Base-by-base conservation (phyloP, 2,113 vertebrate species). In the Myxocyprinus asiaticus region DNA sequence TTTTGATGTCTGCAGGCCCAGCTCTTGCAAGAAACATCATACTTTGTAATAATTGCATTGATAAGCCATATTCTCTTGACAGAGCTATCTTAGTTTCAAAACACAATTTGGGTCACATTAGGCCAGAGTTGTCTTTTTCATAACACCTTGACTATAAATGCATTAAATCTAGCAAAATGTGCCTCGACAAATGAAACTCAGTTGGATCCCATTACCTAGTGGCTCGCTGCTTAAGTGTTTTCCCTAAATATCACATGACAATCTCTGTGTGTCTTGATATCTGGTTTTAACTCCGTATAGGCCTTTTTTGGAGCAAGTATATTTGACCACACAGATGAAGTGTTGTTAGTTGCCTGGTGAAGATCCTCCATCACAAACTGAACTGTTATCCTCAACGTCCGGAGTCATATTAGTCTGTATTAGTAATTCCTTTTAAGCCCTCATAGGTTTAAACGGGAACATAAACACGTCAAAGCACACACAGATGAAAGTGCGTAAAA, bases 141-240 rank as follows among this genome's bases (percentile, higher is more conserved):
- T 66, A 72, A 56, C n/a, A 58, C 64, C 44, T 63, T 33, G 42
- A 63, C 50, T n/a, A 58, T 63, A n/a, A 64, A 48, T 47, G 47
- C 63, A 48, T 61, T 75, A 80, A 51, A 12, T 82, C 61, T 64
- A 50, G 68, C 76, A 81, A 42, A 11, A 33, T 43, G 42, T 56
- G 45, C 58, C 50, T 50, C 48, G 50, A 51, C 59, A 81, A 83
- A 83, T 51, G 7, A 73, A 65, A 50, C 58, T 70, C 48, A 43
- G 56, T 84, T 70, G 71, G 22, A 73, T 84, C 70, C 67, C 59
- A 76, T 67, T 84, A 77, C 77, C 4, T 62, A 10, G 53, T 58
- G 56, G 50, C 11, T 61, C n/a, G 14, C 55, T 58, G 55, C 55
- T n/a, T 58, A 43, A 75, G 55, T 11, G n/a, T 15, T 71, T 63